phyloP scores from a whole-genome alignment of 2,797 vertebrate species.

The Cheirogaleus major region DNA sequence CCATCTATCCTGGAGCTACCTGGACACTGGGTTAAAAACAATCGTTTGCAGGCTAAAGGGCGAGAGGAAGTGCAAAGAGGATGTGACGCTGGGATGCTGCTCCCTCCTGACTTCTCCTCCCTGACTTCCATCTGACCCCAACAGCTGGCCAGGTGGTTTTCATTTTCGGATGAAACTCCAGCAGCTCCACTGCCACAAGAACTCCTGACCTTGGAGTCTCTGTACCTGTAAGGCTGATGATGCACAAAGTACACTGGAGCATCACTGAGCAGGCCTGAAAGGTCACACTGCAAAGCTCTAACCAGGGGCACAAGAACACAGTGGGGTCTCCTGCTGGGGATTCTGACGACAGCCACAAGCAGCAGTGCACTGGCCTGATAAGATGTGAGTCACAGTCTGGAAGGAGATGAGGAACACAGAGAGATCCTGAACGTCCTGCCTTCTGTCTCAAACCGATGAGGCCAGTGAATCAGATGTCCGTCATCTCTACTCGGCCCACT shows the following conservation, averaged over 20 bases:
- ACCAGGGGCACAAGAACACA: neutral
- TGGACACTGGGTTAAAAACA: neutral
- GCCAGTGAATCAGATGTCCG: rapidly evolving
- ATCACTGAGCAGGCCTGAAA: neutral
- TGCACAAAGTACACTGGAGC: neutral
- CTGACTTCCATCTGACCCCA: neutral
- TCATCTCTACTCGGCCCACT: rapidly evolving
- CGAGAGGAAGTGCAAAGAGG: neutral
- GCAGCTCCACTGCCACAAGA: neutral
- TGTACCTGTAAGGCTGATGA: neutral
- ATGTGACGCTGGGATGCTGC: neutral
- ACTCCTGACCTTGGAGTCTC: rapidly evolving
- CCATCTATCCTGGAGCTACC: neutral
- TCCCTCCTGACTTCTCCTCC: constrained; percentile 1
- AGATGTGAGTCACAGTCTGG: neutral
- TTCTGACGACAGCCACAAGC: neutral
- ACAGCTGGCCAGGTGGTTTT: constrained; percentile 53
- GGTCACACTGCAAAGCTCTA: neutral
- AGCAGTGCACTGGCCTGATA: neutral
- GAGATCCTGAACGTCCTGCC: neutral
- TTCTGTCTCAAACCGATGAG: neutral
- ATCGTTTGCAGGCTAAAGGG: neutral
- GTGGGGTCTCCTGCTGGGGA: neutral
- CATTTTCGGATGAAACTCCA: constrained; percentile 35
- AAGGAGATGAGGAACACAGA: neutral